Evolutionary conservation across 2,113 vertebrate genomes (phyloP).

Genomic region (Alces alces): DNA sequence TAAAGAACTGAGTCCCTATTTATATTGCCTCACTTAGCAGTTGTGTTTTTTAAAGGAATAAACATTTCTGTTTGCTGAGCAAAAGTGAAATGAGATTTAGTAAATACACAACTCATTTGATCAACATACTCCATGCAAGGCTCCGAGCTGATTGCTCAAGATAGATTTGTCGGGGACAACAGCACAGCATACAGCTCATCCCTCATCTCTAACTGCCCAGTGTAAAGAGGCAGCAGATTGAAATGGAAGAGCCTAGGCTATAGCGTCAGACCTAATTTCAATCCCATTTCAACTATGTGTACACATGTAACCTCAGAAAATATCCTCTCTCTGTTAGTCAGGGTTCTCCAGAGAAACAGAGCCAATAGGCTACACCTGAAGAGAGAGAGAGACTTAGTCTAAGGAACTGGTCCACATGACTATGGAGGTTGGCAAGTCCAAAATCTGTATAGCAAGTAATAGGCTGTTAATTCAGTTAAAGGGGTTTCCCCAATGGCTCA

Average conservation of each 20-base stretch:
- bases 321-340: neutral
- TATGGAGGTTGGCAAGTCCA: neutral
- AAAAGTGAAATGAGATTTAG: constrained; percentile 52
- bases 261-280: neutral
- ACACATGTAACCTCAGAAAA: neutral
- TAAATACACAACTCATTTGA: constrained; percentile 39
- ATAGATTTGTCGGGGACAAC: neutral
- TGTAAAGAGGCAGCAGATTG: neutral
- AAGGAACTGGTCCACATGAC: neutral
- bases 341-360: neutral
- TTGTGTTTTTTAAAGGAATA: constrained; percentile 38
- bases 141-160: neutral
- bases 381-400: neutral
- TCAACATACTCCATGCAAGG: neutral
- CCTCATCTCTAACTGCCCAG: neutral
- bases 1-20: neutral
- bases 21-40: neutral
- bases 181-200: neutral
- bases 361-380: neutral
- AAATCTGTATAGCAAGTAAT: neutral
- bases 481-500: neutral
- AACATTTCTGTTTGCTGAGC: constrained; percentile 52
- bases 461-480: neutral
- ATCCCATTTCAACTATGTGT: neutral
- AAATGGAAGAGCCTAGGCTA: neutral